Base-by-base conservation (phyloP, 2,888 invertebrate species). In the Leptothorax acervorum region DNA sequence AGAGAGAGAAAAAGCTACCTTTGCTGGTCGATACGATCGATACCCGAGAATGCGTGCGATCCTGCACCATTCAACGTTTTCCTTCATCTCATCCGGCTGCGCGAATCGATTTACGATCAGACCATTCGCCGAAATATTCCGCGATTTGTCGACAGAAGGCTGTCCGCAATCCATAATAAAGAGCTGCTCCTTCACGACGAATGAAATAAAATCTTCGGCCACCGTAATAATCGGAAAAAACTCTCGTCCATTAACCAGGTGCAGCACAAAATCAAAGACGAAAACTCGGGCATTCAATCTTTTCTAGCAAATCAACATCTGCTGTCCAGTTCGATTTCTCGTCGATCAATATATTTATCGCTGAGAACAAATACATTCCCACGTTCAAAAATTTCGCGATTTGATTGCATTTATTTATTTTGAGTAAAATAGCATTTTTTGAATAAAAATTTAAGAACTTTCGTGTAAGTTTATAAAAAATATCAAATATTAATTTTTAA, bases 21-120 rank as follows among this genome's bases (percentile, higher is more conserved):
- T 39, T 28, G 42, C 62, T 68, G 57, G 55, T 71, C 83, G 82
- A 78, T 83, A 76, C 28, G 42, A 68, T 68, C 85, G 82, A 84
- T 73, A 79, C 12, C 4, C 28, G 68, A 81, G 82, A 60, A 68
- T 79, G 23, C 28, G 57, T 45, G n/a, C 51, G 66, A 83, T 82
- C 82, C 57, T 51, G 31, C 70, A 12, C 23, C 63, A 45, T 55
- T 65, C 81, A 63, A 23, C 79, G 39, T 51, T 63, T 66, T 60
- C 79, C 60, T 66, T 39, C 68, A 83, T 60, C 83, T 79, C 75
- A 75, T 60, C 48, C 62, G 51, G 39, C 42, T 83, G 60, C 18
- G 42, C 62, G 65, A 66, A 83, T 83, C 83, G 83, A 83, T 83
- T 79, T 81, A 79, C 83, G 83, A 81, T 82, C 78, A 63, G 63